Base-by-base conservation (phyloP, 2,888 invertebrate species). In the Xanthorhoe spadicearia region DNA sequence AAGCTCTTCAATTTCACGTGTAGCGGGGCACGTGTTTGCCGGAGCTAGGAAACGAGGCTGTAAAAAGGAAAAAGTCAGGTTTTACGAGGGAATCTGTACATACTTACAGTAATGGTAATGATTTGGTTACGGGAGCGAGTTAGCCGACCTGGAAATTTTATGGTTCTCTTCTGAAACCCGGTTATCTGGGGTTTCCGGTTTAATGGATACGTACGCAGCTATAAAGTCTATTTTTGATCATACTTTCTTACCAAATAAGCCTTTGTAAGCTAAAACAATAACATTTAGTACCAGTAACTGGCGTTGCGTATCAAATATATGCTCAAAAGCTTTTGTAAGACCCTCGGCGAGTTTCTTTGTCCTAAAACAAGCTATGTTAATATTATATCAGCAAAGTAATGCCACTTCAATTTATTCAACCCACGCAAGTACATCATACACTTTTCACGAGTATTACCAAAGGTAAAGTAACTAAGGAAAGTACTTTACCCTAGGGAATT, bases 41-140 rank as follows among this genome's bases (percentile, higher is more conserved):
- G 75, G 73, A 75, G 75, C 71, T 75, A 71, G 77, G 77, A 80
- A 80, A 78, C 78, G 82, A 78, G 71, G 80, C 74, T 76, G 81
- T 87, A 86, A 87, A 86, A 82, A 74, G 68, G 78, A 81, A 83
- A 79, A 83, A 79, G 71, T 73, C 74, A 68, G 79, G 68, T 81
- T 86, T 86, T 86, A 87, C 83, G 87, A 83, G 79, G 74, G 78
- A 83, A 82, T 83, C 82, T 81, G 79, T 78, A 80, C 79, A 73
- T 79, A 80, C 77, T 82, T 81, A 79, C 79, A 65, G 75, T 78
- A 78, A 83, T 78, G 80, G 79, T 81, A 82, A 83, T 83, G 79
- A 81, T 81, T 80, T 75, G 78, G 77, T 76, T 76, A 74, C 74
- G 74, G 74, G 64, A 59, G 75, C 77, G 73, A 64, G 72, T 64